Conservation (phyloP, 2,888 invertebrate genomes). For the Drosophila antonietae region DNA sequence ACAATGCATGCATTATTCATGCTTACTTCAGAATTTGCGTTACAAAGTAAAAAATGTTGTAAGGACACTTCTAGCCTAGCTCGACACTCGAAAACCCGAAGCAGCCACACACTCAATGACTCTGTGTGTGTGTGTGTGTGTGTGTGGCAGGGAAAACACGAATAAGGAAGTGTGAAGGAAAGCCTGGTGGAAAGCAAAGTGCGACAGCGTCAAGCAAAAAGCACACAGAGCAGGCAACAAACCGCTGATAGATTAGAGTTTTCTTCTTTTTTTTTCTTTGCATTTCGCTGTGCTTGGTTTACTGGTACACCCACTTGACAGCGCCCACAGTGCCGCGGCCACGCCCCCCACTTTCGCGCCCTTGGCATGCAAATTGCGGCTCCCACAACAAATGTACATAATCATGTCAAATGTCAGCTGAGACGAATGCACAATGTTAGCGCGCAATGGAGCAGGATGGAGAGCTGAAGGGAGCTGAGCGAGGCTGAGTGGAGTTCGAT, state of each 20-base stretch:
- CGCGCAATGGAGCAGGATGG: too few relatives aligned
- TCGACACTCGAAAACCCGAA: conserved; percentile 25
- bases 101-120: conserved; percentile 14
- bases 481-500: too few relatives aligned
- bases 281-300: conserved; percentile 9
- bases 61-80: conserved; percentile 73
- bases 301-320: conserved; percentile 5
- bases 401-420: conserved; percentile 78
- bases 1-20: conserved; percentile 78
- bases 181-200: conserved; percentile 42
- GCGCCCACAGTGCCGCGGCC: not conserved
- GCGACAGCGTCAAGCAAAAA: conserved; percentile 46
- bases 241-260: conserved; percentile 73
- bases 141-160: conserved; percentile 45
- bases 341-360: not conserved
- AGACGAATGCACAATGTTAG: conserved; percentile 46
- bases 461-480: too few relatives aligned
- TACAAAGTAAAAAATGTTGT: conserved; percentile 77
- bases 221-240: conserved; percentile 20
- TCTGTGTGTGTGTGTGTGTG: conserved; percentile 12
- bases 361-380: conserved; percentile 65
- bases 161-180: conserved; percentile 61
- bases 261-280: not conserved
- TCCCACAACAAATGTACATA: conserved; percentile 72
- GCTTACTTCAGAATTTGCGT: conserved; percentile 80